Conservation (phyloP, 2,888 invertebrate species). For the Trichogramma evanescens region DNA sequence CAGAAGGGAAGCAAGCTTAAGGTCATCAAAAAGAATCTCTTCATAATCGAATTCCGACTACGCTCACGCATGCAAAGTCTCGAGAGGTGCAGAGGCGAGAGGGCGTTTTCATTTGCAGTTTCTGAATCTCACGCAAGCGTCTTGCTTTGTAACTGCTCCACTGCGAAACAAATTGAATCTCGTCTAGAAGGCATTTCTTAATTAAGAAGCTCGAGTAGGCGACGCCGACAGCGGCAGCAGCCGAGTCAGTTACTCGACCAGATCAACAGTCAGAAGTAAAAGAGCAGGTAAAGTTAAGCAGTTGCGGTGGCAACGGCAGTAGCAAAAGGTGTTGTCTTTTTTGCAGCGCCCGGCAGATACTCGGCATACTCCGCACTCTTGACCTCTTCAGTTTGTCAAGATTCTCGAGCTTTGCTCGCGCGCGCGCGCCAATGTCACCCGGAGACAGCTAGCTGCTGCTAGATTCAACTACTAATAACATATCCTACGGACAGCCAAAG, state of each 20-base stretch:
- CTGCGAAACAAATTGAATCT: conserved; percentile 28
- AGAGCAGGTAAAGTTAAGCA: too few species aligned
- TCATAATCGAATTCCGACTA: conserved; percentile 14
- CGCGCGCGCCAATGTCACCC: too few species aligned
- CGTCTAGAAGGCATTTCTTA: conserved; percentile 31
- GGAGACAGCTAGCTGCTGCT: too few species aligned
- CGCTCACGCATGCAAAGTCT: not conserved
- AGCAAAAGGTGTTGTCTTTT: too few species aligned
- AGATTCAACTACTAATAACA: too few species aligned
- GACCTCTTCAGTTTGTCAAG: too few species aligned
- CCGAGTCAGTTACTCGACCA: not conserved
- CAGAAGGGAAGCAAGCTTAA: not conserved
- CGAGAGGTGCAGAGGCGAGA: not conserved
- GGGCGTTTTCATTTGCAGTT: conserved; percentile 27
- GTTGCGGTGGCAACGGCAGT: too few species aligned
- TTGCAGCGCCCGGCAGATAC: too few species aligned
- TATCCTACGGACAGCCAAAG: too few species aligned
- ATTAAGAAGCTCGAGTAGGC: conserved; percentile 27
- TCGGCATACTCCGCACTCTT: too few species aligned
- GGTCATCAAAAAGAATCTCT: conserved; percentile 15
- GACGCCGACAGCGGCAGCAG: not conserved
- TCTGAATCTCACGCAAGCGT: not conserved
- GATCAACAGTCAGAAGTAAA: too few species aligned
- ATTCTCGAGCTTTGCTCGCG: too few species aligned
- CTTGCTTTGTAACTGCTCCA: not conserved